These are phyloP conservation scores for Budorcas taxicolor DNA, from an alignment of 2,113 vertebrate genomes.

Conservation along the genomic window DNA sequence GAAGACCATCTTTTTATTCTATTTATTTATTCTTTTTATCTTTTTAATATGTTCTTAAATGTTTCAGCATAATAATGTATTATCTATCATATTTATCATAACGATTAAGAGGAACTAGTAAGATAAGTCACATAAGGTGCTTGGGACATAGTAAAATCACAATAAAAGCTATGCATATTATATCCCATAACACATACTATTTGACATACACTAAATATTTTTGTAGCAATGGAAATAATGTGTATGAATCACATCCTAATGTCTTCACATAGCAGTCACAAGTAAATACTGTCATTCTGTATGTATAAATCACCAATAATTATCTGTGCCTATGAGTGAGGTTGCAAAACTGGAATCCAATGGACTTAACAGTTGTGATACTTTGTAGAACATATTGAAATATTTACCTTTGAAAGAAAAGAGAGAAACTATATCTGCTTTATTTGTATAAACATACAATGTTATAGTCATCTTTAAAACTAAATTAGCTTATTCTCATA, in stretches of 20 bases:
- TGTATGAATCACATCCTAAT: not conserved
- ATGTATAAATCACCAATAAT: not conserved
- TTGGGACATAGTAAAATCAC: not conserved
- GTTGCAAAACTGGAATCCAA: not conserved
- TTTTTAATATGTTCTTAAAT: not conserved
- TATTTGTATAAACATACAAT: not conserved
- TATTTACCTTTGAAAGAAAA: not conserved
- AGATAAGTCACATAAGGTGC: not conserved
- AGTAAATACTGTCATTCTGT: not conserved
- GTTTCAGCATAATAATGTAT: not conserved
- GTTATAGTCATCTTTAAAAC: not conserved
- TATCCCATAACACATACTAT: not conserved
- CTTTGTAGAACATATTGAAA: not conserved
- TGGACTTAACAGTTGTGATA: not conserved
- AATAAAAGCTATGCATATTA: not conserved
- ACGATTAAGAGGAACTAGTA: not conserved
- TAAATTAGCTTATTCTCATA: not conserved
- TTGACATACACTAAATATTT: not conserved
- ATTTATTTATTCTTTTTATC: not conserved
- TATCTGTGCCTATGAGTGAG: not conserved
- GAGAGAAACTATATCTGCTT: not conserved
- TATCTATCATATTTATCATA: not conserved
- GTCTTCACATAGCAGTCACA: not conserved
- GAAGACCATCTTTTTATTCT: not conserved
- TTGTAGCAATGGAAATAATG: not conserved